Conservation (phyloP, 2,797 vertebrate species). For the Coracias cyanogaster region DNA sequence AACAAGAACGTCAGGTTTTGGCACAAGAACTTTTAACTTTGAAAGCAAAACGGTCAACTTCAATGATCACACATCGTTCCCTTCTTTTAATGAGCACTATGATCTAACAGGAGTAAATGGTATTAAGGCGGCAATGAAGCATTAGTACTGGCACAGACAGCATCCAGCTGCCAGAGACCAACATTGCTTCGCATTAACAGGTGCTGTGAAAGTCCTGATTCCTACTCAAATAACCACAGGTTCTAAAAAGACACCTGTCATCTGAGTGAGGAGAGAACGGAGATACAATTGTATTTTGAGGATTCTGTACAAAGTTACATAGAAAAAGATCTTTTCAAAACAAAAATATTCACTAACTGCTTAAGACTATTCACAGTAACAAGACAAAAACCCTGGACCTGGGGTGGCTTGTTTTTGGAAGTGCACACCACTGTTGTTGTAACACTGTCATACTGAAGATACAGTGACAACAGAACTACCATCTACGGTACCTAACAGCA, state of each 20-base stretch:
- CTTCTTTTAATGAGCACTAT: not conserved
- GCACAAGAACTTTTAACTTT: not conserved
- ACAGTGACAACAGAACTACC: not conserved
- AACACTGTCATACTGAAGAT: not conserved
- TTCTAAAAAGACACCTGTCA: not conserved
- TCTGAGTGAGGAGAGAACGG: not conserved
- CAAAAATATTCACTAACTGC: not conserved
- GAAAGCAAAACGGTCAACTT: not conserved
- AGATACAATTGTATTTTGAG: not conserved
- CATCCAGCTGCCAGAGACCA: not conserved
- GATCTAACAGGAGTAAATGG: not conserved
- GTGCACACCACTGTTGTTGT: rapidly evolving
- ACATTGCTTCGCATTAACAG: too few species aligned
- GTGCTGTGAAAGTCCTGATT: not conserved
- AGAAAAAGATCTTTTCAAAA: not conserved
- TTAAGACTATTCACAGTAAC: not conserved
- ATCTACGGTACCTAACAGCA: not conserved
- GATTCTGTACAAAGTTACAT: not conserved
- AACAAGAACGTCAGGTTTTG: not conserved
- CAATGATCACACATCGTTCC: not conserved
- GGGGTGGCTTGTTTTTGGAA: not conserved
- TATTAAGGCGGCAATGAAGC: not conserved
- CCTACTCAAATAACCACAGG: not conserved
- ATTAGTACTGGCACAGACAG: not conserved
- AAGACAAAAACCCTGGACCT: not conserved